A percentile compares a stretch with the other conserved stretches of the same genome.
phyloP scores from a whole-genome alignment of 2,113 vertebrate species.

The Myiopsitta monachus region DNA sequence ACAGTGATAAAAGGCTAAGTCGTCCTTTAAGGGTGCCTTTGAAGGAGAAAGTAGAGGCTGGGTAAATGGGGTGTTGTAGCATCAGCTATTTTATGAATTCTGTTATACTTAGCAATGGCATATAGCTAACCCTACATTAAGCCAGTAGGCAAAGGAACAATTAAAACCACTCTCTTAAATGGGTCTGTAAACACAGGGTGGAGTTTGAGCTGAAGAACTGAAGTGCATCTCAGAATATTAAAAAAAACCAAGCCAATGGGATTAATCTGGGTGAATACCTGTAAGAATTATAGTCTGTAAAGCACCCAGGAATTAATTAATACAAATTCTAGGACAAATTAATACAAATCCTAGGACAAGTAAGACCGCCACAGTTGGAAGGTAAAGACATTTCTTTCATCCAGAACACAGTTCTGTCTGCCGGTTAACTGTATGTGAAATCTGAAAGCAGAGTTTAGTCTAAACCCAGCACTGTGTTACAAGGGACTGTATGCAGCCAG shows the following conservation, averaged over 20 bases:
- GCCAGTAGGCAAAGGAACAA: neutral
- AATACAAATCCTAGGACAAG: neutral
- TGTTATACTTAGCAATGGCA: neutral
- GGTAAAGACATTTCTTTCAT: neutral
- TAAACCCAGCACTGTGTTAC: neutral
- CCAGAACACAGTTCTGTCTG: neutral
- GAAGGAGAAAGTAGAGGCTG: neutral
- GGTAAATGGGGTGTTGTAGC: neutral
- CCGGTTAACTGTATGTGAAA: neutral
- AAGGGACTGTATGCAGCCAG: neutral
- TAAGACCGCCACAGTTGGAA: neutral
- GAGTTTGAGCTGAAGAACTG: neutral
- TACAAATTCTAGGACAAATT: neutral
- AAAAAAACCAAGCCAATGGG: neutral
- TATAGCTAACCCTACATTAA: neutral
- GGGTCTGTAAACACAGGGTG: neutral
- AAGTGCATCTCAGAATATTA: neutral
- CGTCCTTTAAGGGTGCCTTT: neutral
- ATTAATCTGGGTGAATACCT: neutral
- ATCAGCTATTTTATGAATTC: neutral
- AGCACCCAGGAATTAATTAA: neutral
- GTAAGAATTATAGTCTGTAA: neutral
- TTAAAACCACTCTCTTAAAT: neutral
- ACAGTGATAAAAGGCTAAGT: neutral
- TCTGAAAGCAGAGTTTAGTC: neutral